A percentile compares a stretch with the other conserved stretches of the same genome.
Evolutionary conservation across 2,797 vertebrate species (phyloP).

Genomic region (Carapus acus): DNA sequence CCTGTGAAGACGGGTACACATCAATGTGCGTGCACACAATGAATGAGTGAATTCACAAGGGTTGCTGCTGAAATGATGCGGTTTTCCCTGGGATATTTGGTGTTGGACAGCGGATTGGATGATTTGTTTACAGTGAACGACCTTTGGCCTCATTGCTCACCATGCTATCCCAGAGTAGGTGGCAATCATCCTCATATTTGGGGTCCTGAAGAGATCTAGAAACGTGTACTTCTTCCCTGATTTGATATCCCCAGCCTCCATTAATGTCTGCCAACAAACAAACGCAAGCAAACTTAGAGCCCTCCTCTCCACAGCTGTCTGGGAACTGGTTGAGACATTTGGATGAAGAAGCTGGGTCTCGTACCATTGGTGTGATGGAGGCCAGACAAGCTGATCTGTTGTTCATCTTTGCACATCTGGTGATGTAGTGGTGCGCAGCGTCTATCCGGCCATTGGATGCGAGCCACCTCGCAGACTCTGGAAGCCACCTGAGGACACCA

Average conservation of each 20-base stretch:
- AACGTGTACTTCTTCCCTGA: constrained; percentile 64
- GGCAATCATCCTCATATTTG: constrained; percentile 72
- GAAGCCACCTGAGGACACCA: constrained; percentile 55
- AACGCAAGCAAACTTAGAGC: not conserved
- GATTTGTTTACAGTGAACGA: too few relatives aligned
- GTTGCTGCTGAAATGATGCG: too few relatives aligned
- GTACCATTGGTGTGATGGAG: constrained; percentile 48
- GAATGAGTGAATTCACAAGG: too few relatives aligned
- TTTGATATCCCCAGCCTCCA: constrained; percentile 39
- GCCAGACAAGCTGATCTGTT: constrained; percentile 41
- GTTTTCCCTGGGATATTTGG: too few relatives aligned
- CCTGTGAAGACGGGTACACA: constrained; percentile 69
- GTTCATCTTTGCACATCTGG: constrained; percentile 61
- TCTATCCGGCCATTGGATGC: constrained; percentile 54
- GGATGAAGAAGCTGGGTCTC: not conserved
- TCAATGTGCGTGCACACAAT: too few relatives aligned
- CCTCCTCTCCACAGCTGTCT: not conserved
- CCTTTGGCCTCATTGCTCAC: constrained; percentile 51
- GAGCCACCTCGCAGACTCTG: constrained; percentile 70
- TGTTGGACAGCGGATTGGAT: too few relatives aligned
- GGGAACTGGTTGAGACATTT: too few relatives aligned
- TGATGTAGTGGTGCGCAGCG: constrained; percentile 59
- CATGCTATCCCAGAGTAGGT: constrained; percentile 74
- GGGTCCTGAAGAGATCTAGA: constrained; percentile 77
- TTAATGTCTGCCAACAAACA: constrained; percentile 44